Base-by-base conservation (phyloP, 2,888 invertebrate genomes). In the Drosophila atripex region DNA sequence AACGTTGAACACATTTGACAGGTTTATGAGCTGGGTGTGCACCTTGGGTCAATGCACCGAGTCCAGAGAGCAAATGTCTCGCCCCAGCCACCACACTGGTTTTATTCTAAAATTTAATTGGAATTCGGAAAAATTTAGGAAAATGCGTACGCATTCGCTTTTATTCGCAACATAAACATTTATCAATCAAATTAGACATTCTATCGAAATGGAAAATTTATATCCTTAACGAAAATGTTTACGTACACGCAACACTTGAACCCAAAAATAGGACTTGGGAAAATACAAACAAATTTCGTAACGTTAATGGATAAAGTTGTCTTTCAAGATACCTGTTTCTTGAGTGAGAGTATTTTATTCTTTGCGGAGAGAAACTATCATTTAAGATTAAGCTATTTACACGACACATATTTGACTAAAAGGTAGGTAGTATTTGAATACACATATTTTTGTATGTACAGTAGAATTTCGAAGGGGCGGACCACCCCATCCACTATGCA, bases 361-460 rank as follows among this genome's bases (percentile, higher is more conserved):
- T 56, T 64, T 66, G 70, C 14, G 35, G 35, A 35, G 35, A n/a
- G 70, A 55, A 39, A 61, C 71, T 83, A 80, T 60, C 53, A 63
- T 54, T 64, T 75, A 83, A 53, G 41, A 45, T 49, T 79, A 50
- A 75, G 59, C 60, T 80, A 80, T 80, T 73, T 86, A 80, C 80
- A 80, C 69, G 47, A 75, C 64, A 72, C 52, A 45, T 39, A 61
- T 35, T 70, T 45, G 23, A 71, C 69, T 61, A 70, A 41, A 32
- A 30, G 60, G 61, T 61, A 61, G 60, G 77, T 63, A 41, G 77
- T 63, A 41, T 35, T 61, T 47, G 60, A 68, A 54, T 63, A 71
- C 51, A 51, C 50, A 70, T 54, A 60, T 60, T 60, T 54, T 60
- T 59, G 59, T 69, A 61, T 71, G 45, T 63, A 54, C 54, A 54